Evolutionary conservation across 2,113 vertebrate genomes (phyloP).

Genomic region (Eurystomus gularis): DNA sequence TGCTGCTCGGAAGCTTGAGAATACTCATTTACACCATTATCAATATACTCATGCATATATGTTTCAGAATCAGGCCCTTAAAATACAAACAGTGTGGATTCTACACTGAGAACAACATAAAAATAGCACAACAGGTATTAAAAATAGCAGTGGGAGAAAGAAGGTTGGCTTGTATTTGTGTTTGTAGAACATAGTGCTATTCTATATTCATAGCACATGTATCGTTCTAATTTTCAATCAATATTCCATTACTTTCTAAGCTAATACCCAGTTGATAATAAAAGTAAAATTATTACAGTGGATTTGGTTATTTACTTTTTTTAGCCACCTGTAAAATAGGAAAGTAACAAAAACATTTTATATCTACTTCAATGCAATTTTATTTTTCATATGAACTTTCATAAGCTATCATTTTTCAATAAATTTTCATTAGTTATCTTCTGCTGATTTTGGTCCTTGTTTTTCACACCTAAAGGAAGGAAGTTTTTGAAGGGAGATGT

Average conservation of each 20-base stretch:
- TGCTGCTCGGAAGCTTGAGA: neutral
- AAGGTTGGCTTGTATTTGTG: neutral
- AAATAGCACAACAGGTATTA: neutral
- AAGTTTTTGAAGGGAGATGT: neutral
- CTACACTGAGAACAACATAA: neutral
- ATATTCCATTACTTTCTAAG: neutral
- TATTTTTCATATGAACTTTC: neutral
- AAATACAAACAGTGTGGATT: neutral
- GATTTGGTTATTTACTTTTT: neutral
- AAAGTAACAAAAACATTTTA: neutral
- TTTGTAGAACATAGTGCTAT: neutral
- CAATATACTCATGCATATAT: neutral
- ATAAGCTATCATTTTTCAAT: neutral
- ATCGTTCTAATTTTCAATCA: neutral
- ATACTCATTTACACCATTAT: neutral
- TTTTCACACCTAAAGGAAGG: neutral
- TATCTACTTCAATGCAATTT: neutral
- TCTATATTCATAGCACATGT: neutral
- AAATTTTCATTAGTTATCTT: neutral
- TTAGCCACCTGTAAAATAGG: neutral
- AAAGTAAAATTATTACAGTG: neutral
- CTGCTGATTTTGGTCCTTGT: neutral
- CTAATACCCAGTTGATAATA: neutral
- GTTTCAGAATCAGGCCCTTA: neutral
- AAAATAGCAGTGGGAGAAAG: neutral